Conservation (phyloP, 2,888 invertebrate genomes). For the Dermolepida albohirtum region DNA sequence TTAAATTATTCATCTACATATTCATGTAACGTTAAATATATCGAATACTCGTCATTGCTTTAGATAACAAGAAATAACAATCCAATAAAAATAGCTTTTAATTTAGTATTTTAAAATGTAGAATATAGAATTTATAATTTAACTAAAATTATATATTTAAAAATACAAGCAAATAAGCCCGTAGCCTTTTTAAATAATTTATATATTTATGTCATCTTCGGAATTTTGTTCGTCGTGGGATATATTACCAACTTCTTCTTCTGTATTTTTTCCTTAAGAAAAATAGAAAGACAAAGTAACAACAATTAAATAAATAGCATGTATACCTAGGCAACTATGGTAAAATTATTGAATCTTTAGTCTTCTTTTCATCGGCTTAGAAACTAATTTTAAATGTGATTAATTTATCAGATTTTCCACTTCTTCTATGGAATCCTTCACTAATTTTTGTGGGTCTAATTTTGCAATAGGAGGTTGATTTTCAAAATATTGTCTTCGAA, state of each 20-base stretch:
- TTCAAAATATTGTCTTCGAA: constrained; percentile 60
- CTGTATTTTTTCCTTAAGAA: constrained; percentile 23
- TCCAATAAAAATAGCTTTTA: too few relatives aligned
- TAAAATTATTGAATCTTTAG: constrained; percentile 70
- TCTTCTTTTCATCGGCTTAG: constrained; percentile 72
- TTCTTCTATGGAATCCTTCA: constrained; percentile 53
- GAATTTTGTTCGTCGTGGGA: constrained; percentile 89
- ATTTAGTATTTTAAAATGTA: too few relatives aligned
- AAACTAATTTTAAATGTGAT: constrained; percentile 76
- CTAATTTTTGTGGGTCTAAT: constrained; percentile 57
- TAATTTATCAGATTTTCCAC: constrained; percentile 65
- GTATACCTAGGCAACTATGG: constrained; percentile 70
- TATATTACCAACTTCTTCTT: constrained; percentile 71
- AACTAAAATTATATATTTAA: too few relatives aligned
- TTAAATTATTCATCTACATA: too few relatives aligned
- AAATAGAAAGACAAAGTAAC: constrained; percentile 23
- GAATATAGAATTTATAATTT: too few relatives aligned
- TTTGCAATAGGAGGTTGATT: constrained; percentile 58
- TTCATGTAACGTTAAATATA: too few relatives aligned
- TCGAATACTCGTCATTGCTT: too few relatives aligned
- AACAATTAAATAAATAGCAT: constrained; percentile 28
- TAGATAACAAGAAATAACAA: too few relatives aligned
- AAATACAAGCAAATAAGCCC: too few relatives aligned
- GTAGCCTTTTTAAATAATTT: too few relatives aligned
- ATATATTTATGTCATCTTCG: constrained; percentile 84